Conservation (phyloP, 2,888 invertebrate genomes). For the Trachelus stipa region DNA sequence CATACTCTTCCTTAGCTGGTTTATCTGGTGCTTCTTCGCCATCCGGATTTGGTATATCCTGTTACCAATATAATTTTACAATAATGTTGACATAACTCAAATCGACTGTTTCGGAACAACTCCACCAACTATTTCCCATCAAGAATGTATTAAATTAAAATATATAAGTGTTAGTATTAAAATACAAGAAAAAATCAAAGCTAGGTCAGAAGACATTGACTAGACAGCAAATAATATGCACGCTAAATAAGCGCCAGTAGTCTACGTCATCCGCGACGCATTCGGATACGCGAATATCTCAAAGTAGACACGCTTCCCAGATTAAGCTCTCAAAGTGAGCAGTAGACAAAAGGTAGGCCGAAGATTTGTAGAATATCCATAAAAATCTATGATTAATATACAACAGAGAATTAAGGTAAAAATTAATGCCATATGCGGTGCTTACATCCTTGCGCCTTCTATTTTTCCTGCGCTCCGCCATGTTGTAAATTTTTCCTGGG, state of each 20-base stretch:
- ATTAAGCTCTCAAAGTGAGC: background rate
- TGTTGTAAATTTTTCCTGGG: slow-evolving; percentile 60
- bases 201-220: slow-evolving; percentile 15
- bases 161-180: background rate
- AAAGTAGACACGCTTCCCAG: background rate
- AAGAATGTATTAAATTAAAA: background rate
- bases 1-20: slow-evolving; percentile 90
- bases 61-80: slow-evolving; percentile 19
- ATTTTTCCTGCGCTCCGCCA: slow-evolving; percentile 75
- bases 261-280: slow-evolving; percentile 26
- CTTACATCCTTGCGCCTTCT: slow-evolving; percentile 75
- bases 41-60: slow-evolving; percentile 68
- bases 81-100: background rate
- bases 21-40: slow-evolving; percentile 74
- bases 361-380: background rate
- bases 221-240: background rate
- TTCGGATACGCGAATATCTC: background rate
- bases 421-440: slow-evolving; percentile 38
- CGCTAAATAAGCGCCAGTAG: background rate
- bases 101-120: no score
- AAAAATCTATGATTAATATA: background rate
- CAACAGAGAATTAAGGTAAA: background rate
- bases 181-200: background rate
- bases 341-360: background rate
- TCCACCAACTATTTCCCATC: no score